Base-by-base conservation (phyloP, 2,888 invertebrate species). In the Diplazon laetatorius region DNA sequence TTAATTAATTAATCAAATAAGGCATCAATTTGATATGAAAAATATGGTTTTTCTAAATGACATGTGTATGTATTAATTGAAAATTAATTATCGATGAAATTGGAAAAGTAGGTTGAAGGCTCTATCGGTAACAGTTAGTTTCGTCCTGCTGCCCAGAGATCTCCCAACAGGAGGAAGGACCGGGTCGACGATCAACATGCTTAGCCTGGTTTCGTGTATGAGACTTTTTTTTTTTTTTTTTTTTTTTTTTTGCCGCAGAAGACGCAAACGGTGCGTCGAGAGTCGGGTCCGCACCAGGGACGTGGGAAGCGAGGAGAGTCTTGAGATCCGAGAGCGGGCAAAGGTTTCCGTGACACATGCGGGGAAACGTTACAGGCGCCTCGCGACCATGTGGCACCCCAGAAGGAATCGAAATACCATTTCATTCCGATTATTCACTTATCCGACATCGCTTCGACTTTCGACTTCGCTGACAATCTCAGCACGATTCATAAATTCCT, bases 221-320 rank as follows among this genome's bases (percentile, higher is more conserved):
- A 42, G 57, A 66, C 65, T 2, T 30, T 5, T 30, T 5, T 30
- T 5, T 30, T 30, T 30, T 30, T 30, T 30, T 30, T 6, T 6
- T 30, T 2, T 30, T 5, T 71, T 35, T 75, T 69, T 75, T 71
- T 68, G 73, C 60, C 77, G 72, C 78, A 52, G 68, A 77, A 79
- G 52, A 18, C 30, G 68, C 74, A 79, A 48, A 42, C 46, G 50
- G 55, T 57, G 66, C n/a, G 37, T 62, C 52, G 75, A 50, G 75
- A 50, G 68, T 44, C 46, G 52, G 50, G 12, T 59, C 57, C 63
- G 44, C 16, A 50, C 42, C 35, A 39, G 79, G 83, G 86, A 89
- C 89, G 90, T 89, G 89, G 89, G 89, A 89, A 90, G 88, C 85
- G 80, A 83, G 4, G 80, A 82, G 82, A 80, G 77, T 80, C 57